Evolutionary conservation across 2,888 invertebrate species (phyloP).

Genomic region (Hemaris fuciformis): DNA sequence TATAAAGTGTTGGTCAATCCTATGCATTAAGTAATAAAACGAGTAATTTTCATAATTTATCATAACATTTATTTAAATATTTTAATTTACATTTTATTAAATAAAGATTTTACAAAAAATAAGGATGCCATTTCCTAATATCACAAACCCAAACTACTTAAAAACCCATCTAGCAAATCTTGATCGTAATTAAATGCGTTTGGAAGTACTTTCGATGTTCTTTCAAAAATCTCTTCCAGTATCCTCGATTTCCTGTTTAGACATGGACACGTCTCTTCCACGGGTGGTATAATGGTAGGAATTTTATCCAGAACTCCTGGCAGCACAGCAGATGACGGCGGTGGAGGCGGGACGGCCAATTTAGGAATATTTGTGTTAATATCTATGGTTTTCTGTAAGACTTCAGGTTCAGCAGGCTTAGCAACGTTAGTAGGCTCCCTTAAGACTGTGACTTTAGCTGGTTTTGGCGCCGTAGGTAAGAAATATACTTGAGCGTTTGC

Average conservation of each 20-base stretch:
- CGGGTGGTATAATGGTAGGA: conserved; percentile 25
- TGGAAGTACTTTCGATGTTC: conserved; percentile 16
- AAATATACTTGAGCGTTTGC: conserved; percentile 38
- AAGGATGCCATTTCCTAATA: background rate
- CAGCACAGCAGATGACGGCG: conserved; percentile 27
- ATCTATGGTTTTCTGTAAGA: background rate
- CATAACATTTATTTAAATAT: background rate
- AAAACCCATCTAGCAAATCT: conserved; percentile 43
- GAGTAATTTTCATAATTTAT: background rate
- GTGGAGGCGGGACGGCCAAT: conserved; percentile 28
- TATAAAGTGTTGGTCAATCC: no score
- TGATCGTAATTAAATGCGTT: conserved; percentile 39
- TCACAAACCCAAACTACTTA: conserved; percentile 37
- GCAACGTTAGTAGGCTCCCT: background rate
- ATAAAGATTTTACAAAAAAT: background rate
- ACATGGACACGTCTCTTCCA: conserved; percentile 15
- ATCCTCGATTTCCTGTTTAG: conserved; percentile 21
- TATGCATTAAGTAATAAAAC: no score
- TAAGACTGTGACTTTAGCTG: conserved; percentile 31
- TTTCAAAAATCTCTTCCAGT: conserved; percentile 14
- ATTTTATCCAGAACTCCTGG: conserved; percentile 36
- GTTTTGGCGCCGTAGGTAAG: conserved; percentile 29
- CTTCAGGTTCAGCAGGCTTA: no score
- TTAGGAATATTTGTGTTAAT: conserved; percentile 18
- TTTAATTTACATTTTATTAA: background rate